A percentile compares a stretch with the other conserved stretches of the same genome.
Conservation (phyloP, 2,888 invertebrate species). For the Axea sp. region DNA sequence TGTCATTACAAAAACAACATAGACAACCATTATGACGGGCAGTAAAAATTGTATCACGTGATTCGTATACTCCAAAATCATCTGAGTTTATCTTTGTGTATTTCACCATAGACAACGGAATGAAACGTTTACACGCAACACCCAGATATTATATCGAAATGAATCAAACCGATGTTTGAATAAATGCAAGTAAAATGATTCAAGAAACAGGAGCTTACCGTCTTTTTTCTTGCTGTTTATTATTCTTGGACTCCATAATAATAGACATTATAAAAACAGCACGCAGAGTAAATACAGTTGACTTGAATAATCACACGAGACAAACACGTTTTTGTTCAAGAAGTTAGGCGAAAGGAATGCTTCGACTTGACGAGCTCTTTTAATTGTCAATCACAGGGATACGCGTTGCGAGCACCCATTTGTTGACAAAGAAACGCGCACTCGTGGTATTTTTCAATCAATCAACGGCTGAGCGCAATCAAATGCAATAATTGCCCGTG, state of each 20-base stretch:
- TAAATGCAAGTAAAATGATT: no score
- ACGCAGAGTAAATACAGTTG: no score
- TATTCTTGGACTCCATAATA: conserved; percentile 34
- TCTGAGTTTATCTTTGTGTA: neutral
- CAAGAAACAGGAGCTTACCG: no score
- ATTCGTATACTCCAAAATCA: conserved; percentile 10
- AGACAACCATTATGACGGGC: neutral
- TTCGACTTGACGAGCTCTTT: no score
- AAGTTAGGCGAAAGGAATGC: no score
- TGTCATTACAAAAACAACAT: neutral
- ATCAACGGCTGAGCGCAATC: conserved; percentile 11
- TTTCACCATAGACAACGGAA: neutral
- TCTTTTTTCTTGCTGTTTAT: conserved; percentile 36
- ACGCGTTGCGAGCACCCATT: conserved; percentile 2
- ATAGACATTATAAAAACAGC: neutral
- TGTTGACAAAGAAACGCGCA: conserved; percentile 25
- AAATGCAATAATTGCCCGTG: neutral
- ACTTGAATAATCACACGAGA: no score
- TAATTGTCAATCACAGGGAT: neutral
- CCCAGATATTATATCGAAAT: no score
- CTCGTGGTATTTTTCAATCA: conserved; percentile 9
- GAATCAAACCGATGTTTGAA: no score
- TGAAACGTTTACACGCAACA: no score
- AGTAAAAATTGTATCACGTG: conserved; percentile 36
- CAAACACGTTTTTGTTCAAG: no score